Conservation (phyloP, 2,797 vertebrate species). For the Hydrophis major region DNA sequence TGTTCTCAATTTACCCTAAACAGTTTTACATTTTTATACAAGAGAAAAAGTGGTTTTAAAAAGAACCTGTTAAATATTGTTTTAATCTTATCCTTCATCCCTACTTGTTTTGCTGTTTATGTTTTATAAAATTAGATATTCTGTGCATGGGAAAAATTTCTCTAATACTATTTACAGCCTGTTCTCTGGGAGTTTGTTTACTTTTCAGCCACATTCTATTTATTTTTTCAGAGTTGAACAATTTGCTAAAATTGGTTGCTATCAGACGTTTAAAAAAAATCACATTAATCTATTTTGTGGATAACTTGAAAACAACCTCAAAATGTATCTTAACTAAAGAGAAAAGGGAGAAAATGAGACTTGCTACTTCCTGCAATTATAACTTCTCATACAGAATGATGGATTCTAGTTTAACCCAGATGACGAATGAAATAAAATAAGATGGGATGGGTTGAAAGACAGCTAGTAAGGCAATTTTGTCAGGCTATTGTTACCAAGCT, state of each 20-base stretch:
- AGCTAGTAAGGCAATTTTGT: constrained; percentile 47
- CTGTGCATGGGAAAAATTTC: background rate
- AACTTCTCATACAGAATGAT: constrained; percentile 32
- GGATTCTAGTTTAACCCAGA: constrained; percentile 40
- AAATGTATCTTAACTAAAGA: constrained; percentile 37
- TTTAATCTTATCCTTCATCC: constrained; percentile 8
- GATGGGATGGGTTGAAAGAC: constrained; percentile 1
- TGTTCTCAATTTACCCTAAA: background rate
- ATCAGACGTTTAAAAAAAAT: constrained; percentile 25
- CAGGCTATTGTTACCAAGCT: constrained; percentile 45
- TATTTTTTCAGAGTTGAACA: constrained; percentile 5
- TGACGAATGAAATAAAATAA: constrained; percentile 43
- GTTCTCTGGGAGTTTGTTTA: background rate
- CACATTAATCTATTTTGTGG: constrained; percentile 40
- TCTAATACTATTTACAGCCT: constrained; percentile 5
- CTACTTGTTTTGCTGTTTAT: constrained; percentile 8
- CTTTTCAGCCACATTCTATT: background rate
- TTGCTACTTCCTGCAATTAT: background rate
- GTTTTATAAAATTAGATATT: constrained; percentile 2
- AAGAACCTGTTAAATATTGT: background rate
- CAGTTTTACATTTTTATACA: background rate
- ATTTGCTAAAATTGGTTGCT: background rate
- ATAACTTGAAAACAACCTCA: constrained; percentile 36
- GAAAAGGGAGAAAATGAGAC: background rate
- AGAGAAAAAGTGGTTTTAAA: constrained; percentile 40